Evolutionary conservation across 2,797 vertebrate genomes (phyloP).

Genomic region (Siniperca undulata): DNA sequence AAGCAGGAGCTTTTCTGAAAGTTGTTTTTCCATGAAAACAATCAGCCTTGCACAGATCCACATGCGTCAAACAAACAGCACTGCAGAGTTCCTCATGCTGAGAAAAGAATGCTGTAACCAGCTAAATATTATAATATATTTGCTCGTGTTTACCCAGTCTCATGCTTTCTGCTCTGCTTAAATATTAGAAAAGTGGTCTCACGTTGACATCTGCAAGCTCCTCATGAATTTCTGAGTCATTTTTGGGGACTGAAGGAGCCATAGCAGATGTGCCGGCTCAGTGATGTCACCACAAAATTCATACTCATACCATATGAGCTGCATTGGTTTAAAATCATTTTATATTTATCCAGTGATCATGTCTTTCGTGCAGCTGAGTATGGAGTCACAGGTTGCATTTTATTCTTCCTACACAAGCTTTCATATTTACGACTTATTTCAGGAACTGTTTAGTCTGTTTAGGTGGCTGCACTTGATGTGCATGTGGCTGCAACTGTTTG

Average conservation of each 20-base stretch:
- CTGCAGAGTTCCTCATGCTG: constrained; percentile 37
- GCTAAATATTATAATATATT: constrained; percentile 19
- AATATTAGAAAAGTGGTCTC: constrained; percentile 34
- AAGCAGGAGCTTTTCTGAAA: constrained; percentile 77
- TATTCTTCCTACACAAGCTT: not conserved
- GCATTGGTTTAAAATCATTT: constrained; percentile 19
- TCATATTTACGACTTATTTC: constrained; percentile 42
- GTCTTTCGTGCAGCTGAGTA: not conserved
- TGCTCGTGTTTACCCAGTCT: not conserved
- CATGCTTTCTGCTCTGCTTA: constrained; percentile 3
- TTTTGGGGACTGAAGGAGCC: constrained; percentile 56
- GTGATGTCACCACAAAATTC: constrained; percentile 76
- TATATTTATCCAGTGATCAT: not conserved
- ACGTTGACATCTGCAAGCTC: constrained; percentile 63
- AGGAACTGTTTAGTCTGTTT: constrained; percentile 53
- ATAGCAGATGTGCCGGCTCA: constrained; percentile 77
- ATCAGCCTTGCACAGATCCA: constrained; percentile 49
- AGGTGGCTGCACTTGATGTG: constrained; percentile 51
- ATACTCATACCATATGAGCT: constrained; percentile 38
- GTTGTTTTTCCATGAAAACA: constrained; percentile 75
- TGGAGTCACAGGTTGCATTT: constrained; percentile 26
- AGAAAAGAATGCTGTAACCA: constrained; percentile 13
- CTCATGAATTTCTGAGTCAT: constrained; percentile 65
- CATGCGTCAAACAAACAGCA: constrained; percentile 48
- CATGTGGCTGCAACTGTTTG: constrained; percentile 62